Base-by-base conservation (phyloP, 2,113 vertebrate species). In the Rallus limicola region DNA sequence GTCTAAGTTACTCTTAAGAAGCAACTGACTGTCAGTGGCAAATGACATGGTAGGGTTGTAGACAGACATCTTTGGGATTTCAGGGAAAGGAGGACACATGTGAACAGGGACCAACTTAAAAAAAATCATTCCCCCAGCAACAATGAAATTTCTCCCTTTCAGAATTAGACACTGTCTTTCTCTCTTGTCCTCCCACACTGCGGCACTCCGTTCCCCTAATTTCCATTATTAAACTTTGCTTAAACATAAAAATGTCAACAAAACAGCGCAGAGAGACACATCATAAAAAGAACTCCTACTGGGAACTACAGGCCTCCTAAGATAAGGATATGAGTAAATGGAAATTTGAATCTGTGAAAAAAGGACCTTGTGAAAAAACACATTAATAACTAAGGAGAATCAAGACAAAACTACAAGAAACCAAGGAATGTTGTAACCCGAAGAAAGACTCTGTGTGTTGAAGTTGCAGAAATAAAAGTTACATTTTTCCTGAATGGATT, bases 151-250 rank as follows among this genome's bases (percentile, higher is more conserved):
- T 90, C 94, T 85, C 15, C 14, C 6, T 82, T 93, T 93, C 53
- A 82, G 58, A 87, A 64, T 6, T 82, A 13, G 50, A 53, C 34
- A 64, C 21, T 46, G 11, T 44, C 56, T 85, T 38, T 83, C 81
- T 78, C 29, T 62, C 50, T 86, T 0, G 0, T 71, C 70, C 58
- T 92, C 77, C 72, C 25, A 92, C 38, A 59, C 15, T 75, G 76
- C 52, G 72, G 28, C 9, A 5, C 23, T 92, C 50, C 65, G n/a
- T 80, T 80, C 63, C 44, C 23, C n/a, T 79, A 76, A 93, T 93
- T 95, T 86, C 82, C 63, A 82, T 90, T 86, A 92, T 74, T 93
- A 93, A 88, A 88, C 33, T 77, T 85, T 67, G 60, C 56, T 80
- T 78, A 67, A 77, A 81, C 21, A 60, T 56, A 83, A 93, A 93